Conservation (phyloP, 1,140 invertebrate species). For the Drosophila miranda region DNA sequence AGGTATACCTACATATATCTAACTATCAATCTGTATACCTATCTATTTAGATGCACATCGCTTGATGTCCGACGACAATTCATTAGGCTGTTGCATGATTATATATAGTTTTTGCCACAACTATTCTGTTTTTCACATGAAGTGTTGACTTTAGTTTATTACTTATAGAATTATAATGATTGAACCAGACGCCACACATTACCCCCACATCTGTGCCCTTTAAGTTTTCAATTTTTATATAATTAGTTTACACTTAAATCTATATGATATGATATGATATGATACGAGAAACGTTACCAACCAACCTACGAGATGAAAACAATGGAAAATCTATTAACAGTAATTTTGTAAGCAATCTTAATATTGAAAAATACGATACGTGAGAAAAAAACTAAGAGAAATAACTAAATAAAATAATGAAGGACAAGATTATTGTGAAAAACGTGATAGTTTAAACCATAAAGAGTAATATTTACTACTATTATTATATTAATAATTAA, state of each 20-base stretch:
- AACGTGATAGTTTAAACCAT: conserved; percentile 80
- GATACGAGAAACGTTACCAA: conserved; percentile 39
- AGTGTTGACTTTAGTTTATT: conserved; percentile 68
- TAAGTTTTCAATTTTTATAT: conserved; percentile 70
- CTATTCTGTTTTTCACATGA: conserved; percentile 62
- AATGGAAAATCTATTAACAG: conserved; percentile 44
- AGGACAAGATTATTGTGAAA: conserved; percentile 76
- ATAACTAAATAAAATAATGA: conserved; percentile 30
- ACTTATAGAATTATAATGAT: conserved; percentile 4
- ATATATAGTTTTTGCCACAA: conserved; percentile 51
- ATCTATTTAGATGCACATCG: too few species aligned
- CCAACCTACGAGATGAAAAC: conserved; percentile 58
- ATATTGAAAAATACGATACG: conserved; percentile 58
- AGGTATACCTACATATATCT: conserved; percentile 7
- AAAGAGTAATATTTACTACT: conserved; percentile 80
- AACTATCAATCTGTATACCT: conserved; percentile 15
- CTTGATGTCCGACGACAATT: conserved; percentile 38
- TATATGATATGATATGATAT: conserved; percentile 47
- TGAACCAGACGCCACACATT: conserved; percentile 9
- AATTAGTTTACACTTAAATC: conserved; percentile 49
- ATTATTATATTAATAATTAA: conserved; percentile 81
- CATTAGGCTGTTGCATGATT: conserved; percentile 56
- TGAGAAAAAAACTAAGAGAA: conserved; percentile 51
- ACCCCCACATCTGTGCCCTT: conserved; percentile 38
- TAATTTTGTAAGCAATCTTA: conserved; percentile 78